Evolutionary conservation across 2,113 vertebrate species (phyloP).

Genomic region (Steatornis caripensis): DNA sequence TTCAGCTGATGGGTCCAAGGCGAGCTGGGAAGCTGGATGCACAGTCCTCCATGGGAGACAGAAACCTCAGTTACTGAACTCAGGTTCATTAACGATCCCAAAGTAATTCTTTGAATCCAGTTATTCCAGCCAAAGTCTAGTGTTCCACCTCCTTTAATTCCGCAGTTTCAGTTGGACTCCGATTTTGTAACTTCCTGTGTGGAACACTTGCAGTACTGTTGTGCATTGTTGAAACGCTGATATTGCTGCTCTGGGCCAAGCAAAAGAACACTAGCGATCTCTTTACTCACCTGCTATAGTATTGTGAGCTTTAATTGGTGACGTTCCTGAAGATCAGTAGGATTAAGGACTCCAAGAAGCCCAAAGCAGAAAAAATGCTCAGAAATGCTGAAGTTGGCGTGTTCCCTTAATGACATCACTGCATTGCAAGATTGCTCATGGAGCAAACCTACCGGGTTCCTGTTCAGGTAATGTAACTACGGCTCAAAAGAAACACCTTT

Average conservation of each 20-base stretch:
- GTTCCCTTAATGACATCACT: background rate
- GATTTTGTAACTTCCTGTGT: background rate
- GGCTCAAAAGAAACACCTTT: background rate
- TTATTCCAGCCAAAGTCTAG: background rate
- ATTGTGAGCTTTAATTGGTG: background rate
- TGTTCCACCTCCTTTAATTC: background rate
- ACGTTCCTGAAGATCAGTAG: background rate
- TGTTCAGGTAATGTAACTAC: background rate
- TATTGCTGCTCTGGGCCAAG: background rate
- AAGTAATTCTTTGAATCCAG: background rate
- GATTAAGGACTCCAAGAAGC: background rate
- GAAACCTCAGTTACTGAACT: background rate
- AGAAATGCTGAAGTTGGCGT: background rate
- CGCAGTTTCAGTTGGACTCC: background rate
- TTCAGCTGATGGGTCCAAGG: background rate
- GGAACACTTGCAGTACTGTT: background rate
- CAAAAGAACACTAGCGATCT: rapidly evolving
- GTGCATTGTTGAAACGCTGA: background rate
- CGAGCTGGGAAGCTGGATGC: background rate
- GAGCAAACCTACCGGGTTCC: background rate
- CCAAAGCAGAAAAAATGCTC: background rate
- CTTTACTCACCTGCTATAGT: background rate
- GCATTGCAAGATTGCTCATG: background rate
- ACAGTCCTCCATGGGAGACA: background rate
- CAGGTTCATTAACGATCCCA: background rate